Percentiles rank a stretch among this genome's conserved stretches.
phyloP scores from a whole-genome alignment of 2,888 invertebrate species.

The Cartodere bifasciata region DNA sequence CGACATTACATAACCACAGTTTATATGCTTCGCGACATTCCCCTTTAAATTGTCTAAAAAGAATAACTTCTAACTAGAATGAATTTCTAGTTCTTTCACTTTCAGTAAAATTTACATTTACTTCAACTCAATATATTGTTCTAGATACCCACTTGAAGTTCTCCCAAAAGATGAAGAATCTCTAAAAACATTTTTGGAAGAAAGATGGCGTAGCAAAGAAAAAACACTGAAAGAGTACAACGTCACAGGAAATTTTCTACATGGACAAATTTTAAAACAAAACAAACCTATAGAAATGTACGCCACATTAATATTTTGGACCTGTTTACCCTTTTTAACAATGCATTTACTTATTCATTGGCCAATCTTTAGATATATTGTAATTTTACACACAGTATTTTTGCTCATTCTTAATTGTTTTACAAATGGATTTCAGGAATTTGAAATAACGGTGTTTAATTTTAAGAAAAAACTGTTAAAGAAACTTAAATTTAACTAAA shows the following conservation, averaged over 20 bases:
- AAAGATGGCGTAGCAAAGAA: conserved; percentile 57
- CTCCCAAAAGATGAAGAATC: conserved; percentile 45
- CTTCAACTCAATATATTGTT: conserved; percentile 1
- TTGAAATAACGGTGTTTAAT: conserved; percentile 39
- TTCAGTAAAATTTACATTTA: too few relatives aligned
- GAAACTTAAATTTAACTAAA: too few relatives aligned
- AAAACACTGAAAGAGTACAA: conserved; percentile 45
- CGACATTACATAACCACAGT: too few relatives aligned
- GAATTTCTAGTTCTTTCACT: too few relatives aligned
- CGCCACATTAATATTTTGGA: conserved; percentile 54
- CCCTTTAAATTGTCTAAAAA: too few relatives aligned
- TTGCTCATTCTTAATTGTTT: conserved; percentile 42
- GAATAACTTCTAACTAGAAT: too few relatives aligned
- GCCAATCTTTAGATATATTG: conserved; percentile 41
- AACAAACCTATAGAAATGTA: conserved; percentile 33
- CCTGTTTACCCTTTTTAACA: conserved; percentile 40
- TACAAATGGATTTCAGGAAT: conserved; percentile 47
- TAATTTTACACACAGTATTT: conserved; percentile 40
- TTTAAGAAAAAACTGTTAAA: too few relatives aligned
- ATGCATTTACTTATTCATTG: conserved; percentile 36
- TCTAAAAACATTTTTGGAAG: conserved; percentile 49
- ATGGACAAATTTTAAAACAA: conserved; percentile 26
- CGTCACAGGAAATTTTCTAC: conserved; percentile 38
- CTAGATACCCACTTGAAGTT: conserved; percentile 44
- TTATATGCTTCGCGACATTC: too few relatives aligned